These are phyloP conservation scores for Drosophila helvetica DNA, from an alignment of 2,888 invertebrate genomes.

Conservation along the genomic window DNA sequence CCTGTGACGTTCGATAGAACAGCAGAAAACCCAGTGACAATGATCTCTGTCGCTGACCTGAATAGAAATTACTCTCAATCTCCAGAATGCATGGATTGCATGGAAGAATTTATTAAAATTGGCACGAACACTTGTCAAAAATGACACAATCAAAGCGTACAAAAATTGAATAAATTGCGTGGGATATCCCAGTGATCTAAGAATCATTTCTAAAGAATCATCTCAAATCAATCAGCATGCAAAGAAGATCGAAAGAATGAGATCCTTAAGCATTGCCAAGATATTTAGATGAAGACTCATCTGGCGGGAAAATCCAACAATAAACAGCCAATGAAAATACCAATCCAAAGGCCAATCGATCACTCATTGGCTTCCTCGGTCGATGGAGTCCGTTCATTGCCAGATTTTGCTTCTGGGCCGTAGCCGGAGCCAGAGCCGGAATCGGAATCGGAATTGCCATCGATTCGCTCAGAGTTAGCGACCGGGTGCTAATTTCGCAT, in stretches of 20 bases:
- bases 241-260: background rate
- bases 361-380: background rate
- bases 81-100: background rate
- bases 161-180: background rate
- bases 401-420: background rate
- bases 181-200: background rate
- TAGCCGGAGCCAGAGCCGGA: slow-evolving; percentile 33
- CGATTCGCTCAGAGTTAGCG: slow-evolving; percentile 40
- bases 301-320: background rate
- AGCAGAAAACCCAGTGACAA: background rate
- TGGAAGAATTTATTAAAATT: background rate
- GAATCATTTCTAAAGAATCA: too few species aligned
- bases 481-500: slow-evolving; percentile 39
- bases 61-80: background rate
- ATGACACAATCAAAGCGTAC: background rate
- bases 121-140: background rate
- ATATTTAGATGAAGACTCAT: too few species aligned
- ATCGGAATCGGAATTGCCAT: background rate
- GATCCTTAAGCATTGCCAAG: too few species aligned
- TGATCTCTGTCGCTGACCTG: background rate
- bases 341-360: background rate
- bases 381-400: slow-evolving; percentile 1
- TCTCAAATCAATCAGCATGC: background rate
- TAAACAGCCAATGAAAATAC: background rate
- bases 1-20: too few species aligned